These are phyloP conservation scores for Aporophyla nigra DNA, from an alignment of 2,888 invertebrate species.

Conservation along the genomic window DNA sequence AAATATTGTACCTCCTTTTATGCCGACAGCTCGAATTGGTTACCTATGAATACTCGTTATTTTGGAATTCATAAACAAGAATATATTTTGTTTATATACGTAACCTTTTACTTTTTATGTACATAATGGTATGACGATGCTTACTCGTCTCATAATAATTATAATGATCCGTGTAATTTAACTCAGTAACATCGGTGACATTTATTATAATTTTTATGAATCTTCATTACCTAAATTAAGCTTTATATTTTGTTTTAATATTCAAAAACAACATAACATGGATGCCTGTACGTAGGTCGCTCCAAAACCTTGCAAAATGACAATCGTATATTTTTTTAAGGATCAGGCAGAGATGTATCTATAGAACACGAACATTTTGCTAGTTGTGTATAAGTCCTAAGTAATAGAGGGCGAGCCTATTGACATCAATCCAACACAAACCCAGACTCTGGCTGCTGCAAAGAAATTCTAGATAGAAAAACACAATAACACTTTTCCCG, in stretches of 20 bases:
- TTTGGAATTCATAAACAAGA: slow-evolving; percentile 56
- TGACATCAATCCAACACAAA: not conserved
- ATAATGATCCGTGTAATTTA: not conserved
- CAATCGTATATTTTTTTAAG: no score
- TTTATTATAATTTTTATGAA: not conserved
- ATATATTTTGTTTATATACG: slow-evolving; percentile 40
- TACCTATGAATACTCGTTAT: slow-evolving; percentile 68
- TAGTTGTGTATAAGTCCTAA: not conserved
- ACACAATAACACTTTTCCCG: not conserved
- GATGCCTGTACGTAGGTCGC: no score
- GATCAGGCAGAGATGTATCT: no score
- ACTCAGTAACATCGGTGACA: not conserved
- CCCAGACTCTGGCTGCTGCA: not conserved
- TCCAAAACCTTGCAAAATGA: no score
- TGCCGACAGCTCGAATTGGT: slow-evolving; percentile 58
- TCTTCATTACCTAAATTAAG: not conserved
- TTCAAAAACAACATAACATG: not conserved
- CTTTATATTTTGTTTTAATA: slow-evolving; percentile 1
- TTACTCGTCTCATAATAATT: not conserved
- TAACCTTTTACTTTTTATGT: slow-evolving; percentile 14
- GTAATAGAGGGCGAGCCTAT: not conserved
- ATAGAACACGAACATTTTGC: no score
- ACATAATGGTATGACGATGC: not conserved
- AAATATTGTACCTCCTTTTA: slow-evolving; percentile 71
- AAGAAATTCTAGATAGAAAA: not conserved